Evolutionary conservation across 1,140 invertebrate species (phyloP).

Genomic region (Drosophila parvula): DNA sequence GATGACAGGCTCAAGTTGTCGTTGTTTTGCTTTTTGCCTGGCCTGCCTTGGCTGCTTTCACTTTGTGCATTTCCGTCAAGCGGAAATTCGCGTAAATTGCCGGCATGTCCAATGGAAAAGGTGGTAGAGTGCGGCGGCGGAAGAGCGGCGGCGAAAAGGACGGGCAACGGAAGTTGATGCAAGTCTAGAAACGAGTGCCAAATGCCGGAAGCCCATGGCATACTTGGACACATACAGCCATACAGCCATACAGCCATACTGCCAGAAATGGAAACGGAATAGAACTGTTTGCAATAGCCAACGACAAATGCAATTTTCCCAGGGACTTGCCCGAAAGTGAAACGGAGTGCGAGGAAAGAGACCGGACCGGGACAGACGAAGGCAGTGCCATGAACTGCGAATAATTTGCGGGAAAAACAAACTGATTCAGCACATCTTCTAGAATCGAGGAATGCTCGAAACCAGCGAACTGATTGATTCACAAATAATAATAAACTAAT

Average conservation of each 20-base stretch:
- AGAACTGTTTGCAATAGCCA: conserved; percentile 44
- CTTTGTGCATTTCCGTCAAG: conserved; percentile 81
- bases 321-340: conserved; percentile 1
- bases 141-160: neutral
- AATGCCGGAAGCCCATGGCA: conserved; percentile 75
- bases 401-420: conserved; percentile 37
- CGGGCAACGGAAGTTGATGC: conserved; percentile 71
- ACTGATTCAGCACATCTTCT: conserved; percentile 35
- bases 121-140: conserved; percentile 4
- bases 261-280: conserved; percentile 40
- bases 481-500: neutral
- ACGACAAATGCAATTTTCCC: conserved; percentile 69
- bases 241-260: neutral
- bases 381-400: conserved; percentile 45
- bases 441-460: neutral
- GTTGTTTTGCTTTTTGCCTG: conserved; percentile 20
- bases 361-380: neutral
- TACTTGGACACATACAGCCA: conserved; percentile 41
- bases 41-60: conserved; percentile 63
- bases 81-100: conserved; percentile 81
- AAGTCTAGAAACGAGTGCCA: conserved; percentile 82
- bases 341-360: no score
- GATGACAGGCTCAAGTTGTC: conserved; percentile 53
- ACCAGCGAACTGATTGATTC: conserved; percentile 14
- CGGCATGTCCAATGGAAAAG: conserved; percentile 61